Evolutionary conservation across 2,113 vertebrate genomes (phyloP).

Genomic region (Oryzias melastigma): DNA sequence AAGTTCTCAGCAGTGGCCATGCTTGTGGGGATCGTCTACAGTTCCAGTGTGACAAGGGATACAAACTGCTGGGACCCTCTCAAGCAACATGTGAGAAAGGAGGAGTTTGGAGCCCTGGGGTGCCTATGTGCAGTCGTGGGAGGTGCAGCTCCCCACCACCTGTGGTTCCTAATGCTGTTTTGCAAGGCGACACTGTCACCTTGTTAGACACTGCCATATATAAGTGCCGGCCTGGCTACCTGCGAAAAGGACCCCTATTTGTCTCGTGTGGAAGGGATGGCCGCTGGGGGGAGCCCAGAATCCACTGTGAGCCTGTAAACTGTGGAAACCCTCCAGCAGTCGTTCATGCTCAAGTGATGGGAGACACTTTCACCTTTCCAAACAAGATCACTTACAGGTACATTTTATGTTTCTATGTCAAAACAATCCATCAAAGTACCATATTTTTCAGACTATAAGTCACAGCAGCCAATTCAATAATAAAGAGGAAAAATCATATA

Average conservation of each 20-base stretch:
- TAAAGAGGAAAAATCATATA: no score
- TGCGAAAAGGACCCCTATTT: constrained; percentile 77
- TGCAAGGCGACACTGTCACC: constrained; percentile 77
- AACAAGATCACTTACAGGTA: constrained; percentile 91
- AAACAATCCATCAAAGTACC: no score
- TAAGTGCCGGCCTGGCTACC: constrained; percentile 85
- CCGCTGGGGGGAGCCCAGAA: constrained; percentile 85
- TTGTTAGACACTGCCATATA: constrained; percentile 84
- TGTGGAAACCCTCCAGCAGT: constrained; percentile 87
- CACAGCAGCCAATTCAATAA: no score
- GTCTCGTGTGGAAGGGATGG: constrained; percentile 84
- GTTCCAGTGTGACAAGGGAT: constrained; percentile 86
- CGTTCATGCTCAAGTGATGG: constrained; percentile 77
- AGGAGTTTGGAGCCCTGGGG: constrained; percentile 86
- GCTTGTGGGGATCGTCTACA: constrained; percentile 79
- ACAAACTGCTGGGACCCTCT: constrained; percentile 83
- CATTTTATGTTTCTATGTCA: constrained; percentile 18
- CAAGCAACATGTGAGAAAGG: constrained; percentile 84
- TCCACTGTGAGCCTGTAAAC: constrained; percentile 83
- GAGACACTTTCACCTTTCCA: constrained; percentile 81
- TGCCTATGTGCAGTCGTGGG: constrained; percentile 83
- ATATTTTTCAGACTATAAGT: no score
- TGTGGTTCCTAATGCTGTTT: constrained; percentile 80
- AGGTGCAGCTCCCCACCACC: constrained; percentile 86
- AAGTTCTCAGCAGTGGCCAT: constrained; percentile 75